Evolutionary conservation across 2,797 vertebrate genomes (phyloP).

Genomic region (Lutjanus campechanus): DNA sequence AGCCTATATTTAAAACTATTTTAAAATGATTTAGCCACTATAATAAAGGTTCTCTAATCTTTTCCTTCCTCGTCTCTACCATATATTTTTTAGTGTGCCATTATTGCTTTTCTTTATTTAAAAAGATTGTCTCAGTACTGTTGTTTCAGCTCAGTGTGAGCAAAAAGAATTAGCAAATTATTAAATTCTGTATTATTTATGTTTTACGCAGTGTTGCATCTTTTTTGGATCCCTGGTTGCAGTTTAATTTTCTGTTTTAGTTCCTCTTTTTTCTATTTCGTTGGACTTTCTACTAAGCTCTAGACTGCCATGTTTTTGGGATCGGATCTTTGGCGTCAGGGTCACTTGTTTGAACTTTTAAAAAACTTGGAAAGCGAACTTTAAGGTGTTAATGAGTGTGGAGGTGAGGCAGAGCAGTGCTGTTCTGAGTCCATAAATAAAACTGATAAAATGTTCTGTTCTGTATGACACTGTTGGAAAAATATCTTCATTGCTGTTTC

Average conservation of each 20-base stretch:
- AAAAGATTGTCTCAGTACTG: too few relatives aligned
- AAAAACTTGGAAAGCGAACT: neutral
- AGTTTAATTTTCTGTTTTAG: neutral
- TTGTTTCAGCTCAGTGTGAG: too few relatives aligned
- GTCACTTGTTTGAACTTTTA: neutral
- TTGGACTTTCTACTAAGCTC: neutral
- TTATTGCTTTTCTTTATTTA: too few relatives aligned
- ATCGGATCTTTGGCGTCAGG: neutral
- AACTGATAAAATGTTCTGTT: slow-evolving; percentile 7
- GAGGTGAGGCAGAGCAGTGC: neutral
- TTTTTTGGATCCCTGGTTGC: neutral
- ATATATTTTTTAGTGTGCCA: too few relatives aligned
- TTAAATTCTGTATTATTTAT: too few relatives aligned
- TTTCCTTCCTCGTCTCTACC: too few relatives aligned
- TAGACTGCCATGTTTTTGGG: neutral
- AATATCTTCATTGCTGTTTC: neutral
- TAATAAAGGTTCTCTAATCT: too few relatives aligned
- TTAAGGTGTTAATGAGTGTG: neutral
- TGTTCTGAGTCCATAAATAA: slow-evolving; percentile 4
- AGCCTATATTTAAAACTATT: too few relatives aligned
- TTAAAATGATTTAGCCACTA: too few relatives aligned
- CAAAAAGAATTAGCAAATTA: too few relatives aligned
- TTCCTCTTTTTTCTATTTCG: neutral
- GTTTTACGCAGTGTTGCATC: too few relatives aligned
- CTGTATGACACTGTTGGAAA: neutral